phyloP scores from a whole-genome alignment of 1,140 invertebrate species.

The Drosophila tropicalis region DNA sequence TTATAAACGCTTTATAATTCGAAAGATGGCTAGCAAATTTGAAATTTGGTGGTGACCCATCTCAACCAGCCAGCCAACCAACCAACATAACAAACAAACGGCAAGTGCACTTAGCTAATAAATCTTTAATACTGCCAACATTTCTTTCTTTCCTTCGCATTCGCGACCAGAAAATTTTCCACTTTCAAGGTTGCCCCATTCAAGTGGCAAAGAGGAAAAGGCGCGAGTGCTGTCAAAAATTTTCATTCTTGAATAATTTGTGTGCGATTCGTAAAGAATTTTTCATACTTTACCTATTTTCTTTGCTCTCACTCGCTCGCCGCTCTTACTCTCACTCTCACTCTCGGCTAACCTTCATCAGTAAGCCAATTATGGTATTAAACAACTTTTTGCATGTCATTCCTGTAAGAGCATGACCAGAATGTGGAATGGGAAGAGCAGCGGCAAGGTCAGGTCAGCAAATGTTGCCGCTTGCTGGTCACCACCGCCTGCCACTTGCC shows the following conservation, averaged over 20 bases:
- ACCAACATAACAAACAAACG: conserved; percentile 17
- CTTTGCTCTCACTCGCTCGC: conserved; percentile 8
- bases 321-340: conserved; percentile 2
- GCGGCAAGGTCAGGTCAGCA: conserved; percentile 69
- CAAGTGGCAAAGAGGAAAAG: conserved; percentile 56
- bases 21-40: conserved; percentile 46
- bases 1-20: conserved; percentile 21
- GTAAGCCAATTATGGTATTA: conserved; percentile 80
- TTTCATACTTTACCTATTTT: conserved; percentile 33
- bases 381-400: conserved; percentile 17
- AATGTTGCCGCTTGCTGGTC: conserved; percentile 9
- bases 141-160: conserved; percentile 34
- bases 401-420: conserved; percentile 30
- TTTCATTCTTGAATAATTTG: conserved; percentile 75
- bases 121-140: conserved; percentile 70
- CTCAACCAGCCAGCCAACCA: conserved; percentile 48
- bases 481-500: conserved; percentile 29
- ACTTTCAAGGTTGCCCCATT: conserved; percentile 71
- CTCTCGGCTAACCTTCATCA: conserved; percentile 65
- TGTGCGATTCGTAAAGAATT: conserved; percentile 52
- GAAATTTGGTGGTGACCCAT: conserved; percentile 55
- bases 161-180: conserved; percentile 33
- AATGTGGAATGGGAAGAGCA: conserved; percentile 44
- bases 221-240: conserved; percentile 72
- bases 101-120: conserved; percentile 77